These are phyloP conservation scores for Martes martes DNA, from an alignment of 2,113 vertebrate genomes.

Conservation along the genomic window DNA sequence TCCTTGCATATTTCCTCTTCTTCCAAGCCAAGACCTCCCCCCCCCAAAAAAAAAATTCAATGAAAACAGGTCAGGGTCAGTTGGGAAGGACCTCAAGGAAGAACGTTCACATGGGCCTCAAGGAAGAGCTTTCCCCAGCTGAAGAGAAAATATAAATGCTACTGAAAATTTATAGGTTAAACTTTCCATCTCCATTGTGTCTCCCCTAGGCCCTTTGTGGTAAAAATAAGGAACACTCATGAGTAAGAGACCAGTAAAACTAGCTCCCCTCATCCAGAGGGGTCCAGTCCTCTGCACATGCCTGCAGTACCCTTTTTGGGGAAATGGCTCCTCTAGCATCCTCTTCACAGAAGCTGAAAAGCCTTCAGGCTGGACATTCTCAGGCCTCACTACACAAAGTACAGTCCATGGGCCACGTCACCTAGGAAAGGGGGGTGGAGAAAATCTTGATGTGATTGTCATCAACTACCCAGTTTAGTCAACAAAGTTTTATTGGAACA, in stretches of 20 bases:
- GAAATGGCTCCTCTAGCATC: neutral
- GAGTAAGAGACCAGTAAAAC: neutral
- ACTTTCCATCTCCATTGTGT: constrained; percentile 37
- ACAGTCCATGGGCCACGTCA: neutral
- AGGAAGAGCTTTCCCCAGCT: constrained; percentile 46
- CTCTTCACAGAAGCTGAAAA: neutral
- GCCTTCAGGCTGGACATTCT: neutral
- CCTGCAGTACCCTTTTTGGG: neutral
- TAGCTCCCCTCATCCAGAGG: neutral
- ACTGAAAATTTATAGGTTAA: constrained; percentile 60
- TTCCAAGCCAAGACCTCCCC: neutral
- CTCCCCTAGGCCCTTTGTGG: constrained; percentile 13
- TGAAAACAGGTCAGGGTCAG: constrained; percentile 46
- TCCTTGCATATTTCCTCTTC: neutral
- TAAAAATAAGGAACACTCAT: constrained; percentile 13
- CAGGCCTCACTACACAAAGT: neutral
- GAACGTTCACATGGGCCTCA: constrained; percentile 37
- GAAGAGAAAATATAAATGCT: constrained; percentile 52
- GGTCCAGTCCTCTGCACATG: neutral
- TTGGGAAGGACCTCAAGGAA: constrained; percentile 50
- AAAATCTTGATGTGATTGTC: neutral
- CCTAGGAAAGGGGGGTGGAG: neutral
- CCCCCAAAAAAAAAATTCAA: neutral
- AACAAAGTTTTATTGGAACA: neutral
- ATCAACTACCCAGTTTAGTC: neutral